phyloP scores from a whole-genome alignment of 2,113 vertebrate genomes.

The Etia nguti region DNA sequence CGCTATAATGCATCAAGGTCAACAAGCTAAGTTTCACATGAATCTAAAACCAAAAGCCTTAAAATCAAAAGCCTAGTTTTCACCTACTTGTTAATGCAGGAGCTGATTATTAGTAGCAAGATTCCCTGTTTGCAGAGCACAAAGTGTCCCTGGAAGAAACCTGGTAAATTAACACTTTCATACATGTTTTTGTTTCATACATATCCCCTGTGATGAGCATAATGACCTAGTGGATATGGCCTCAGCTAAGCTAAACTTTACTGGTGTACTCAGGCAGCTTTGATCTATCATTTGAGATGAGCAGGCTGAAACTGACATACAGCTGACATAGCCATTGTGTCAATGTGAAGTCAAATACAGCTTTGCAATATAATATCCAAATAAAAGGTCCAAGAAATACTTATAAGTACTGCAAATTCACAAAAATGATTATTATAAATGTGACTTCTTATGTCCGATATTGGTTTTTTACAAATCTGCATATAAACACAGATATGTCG shows the following conservation, averaged over 20 bases:
- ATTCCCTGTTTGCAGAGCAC: neutral
- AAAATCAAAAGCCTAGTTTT: slow-evolving; percentile 38
- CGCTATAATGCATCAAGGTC: neutral
- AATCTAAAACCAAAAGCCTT: neutral
- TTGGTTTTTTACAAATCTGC: neutral
- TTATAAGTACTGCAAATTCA: neutral
- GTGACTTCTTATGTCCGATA: neutral
- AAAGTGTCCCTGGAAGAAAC: slow-evolving; percentile 19
- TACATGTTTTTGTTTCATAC: neutral
- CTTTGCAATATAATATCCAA: neutral
- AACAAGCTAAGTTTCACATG: neutral
- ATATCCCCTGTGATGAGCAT: neutral
- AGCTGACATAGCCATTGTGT: neutral
- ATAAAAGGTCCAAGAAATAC: neutral
- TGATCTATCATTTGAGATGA: neutral
- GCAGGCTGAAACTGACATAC: neutral
- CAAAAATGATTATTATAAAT: neutral
- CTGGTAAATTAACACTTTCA: neutral
- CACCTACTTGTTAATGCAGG: neutral
- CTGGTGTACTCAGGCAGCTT: neutral
- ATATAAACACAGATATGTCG: neutral
- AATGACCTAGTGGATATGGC: slow-evolving; percentile 7
- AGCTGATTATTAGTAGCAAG: slow-evolving; percentile 25
- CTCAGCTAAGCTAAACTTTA: neutral
- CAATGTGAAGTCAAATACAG: neutral